Percentiles rank a stretch among this genome's conserved stretches.
Conservation (phyloP, 2,113 vertebrate genomes). For the Poecile atricapillus region DNA sequence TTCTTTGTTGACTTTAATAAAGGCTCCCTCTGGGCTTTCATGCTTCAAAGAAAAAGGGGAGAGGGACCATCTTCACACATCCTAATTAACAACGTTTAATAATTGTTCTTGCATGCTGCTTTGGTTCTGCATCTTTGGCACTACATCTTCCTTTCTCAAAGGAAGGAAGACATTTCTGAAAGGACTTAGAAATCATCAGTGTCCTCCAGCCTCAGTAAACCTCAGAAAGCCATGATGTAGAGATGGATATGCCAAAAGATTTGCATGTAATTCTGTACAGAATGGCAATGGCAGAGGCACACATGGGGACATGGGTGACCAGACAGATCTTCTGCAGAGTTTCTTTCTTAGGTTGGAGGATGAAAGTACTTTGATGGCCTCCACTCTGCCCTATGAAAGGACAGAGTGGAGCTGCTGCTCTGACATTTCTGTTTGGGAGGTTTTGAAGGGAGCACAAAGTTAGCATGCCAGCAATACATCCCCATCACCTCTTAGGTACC, state of each 20-base stretch:
- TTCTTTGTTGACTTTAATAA: constrained; percentile 66
- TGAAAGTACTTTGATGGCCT: background rate
- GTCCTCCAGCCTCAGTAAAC: background rate
- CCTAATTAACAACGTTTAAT: constrained; percentile 35
- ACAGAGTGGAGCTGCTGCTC: background rate
- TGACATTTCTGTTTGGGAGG: background rate
- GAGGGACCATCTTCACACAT: constrained; percentile 50
- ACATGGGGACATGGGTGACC: background rate
- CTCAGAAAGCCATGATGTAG: background rate
- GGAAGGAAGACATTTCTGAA: background rate
- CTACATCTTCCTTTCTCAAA: background rate
- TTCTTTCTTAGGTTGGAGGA: background rate
- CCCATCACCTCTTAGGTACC: background rate
- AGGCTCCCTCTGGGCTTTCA: constrained; percentile 52
- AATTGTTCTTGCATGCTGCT: constrained; percentile 35
- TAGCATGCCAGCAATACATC: background rate
- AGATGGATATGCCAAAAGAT: background rate
- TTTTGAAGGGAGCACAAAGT: background rate
- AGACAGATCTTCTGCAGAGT: background rate
- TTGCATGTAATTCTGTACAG: background rate
- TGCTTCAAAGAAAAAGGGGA: constrained; percentile 45
- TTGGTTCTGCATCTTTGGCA: constrained; percentile 1
- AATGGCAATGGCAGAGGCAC: background rate
- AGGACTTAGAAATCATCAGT: background rate
- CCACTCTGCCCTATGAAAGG: background rate